A percentile compares a stretch with the other conserved stretches of the same genome.
Evolutionary conservation across 2,888 invertebrate genomes (phyloP).

Genomic region (Agriopis leucophaearia): DNA sequence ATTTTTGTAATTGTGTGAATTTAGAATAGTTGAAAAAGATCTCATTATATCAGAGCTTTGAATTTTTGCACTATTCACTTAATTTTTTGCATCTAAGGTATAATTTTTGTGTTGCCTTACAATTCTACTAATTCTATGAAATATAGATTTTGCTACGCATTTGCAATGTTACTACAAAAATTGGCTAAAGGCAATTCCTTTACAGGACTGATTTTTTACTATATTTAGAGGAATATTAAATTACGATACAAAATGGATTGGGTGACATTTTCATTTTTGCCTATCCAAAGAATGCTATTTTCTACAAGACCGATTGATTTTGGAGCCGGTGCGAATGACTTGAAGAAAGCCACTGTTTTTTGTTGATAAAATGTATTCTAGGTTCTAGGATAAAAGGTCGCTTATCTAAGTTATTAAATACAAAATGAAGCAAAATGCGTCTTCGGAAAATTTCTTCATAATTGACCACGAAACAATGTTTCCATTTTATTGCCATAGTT

Average conservation of each 20-base stretch:
- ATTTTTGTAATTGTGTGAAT: no score
- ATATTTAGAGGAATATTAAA: slow-evolving; percentile 10
- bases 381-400: slow-evolving; percentile 21
- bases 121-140: slow-evolving; percentile 24
- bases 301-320: no score
- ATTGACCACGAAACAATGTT: slow-evolving; percentile 59
- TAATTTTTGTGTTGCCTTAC: slow-evolving; percentile 12
- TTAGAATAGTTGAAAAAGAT: no score
- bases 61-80: slow-evolving; percentile 2
- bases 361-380: slow-evolving; percentile 19
- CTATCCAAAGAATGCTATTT: neutral
- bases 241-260: neutral
- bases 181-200: slow-evolving; percentile 47
- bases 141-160: slow-evolving; percentile 23
- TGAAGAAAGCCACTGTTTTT: slow-evolving; percentile 11
- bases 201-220: slow-evolving; percentile 8
- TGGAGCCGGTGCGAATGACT: neutral
- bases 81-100: slow-evolving; percentile 11
- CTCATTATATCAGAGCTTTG: neutral
- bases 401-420: slow-evolving; percentile 45
- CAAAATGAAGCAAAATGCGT: slow-evolving; percentile 47
- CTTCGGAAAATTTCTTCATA: slow-evolving; percentile 50
- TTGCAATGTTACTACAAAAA: slow-evolving; percentile 34
- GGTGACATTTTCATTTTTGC: neutral
- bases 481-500: slow-evolving; percentile 55